A percentile compares a stretch with the other conserved stretches of the same genome.
Evolutionary conservation across 2,888 invertebrate species (phyloP).

Genomic region (Rhaphigaster nebulosa): DNA sequence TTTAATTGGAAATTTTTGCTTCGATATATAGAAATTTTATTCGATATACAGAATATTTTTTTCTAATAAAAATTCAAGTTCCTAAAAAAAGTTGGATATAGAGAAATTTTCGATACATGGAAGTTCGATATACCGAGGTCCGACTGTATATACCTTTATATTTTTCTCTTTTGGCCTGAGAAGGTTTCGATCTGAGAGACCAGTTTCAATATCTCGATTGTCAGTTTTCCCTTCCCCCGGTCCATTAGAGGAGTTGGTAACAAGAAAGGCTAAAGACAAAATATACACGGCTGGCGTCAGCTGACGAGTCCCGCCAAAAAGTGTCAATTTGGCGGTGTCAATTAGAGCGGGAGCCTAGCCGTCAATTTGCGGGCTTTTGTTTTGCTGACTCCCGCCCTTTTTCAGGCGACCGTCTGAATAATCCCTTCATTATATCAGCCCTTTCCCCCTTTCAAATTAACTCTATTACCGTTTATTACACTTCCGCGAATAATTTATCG

Average conservation of each 20-base stretch:
- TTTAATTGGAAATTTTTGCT: too few relatives aligned
- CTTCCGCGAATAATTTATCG: conserved; percentile 15
- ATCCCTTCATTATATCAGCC: conserved; percentile 48
- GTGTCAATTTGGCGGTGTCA: conserved; percentile 56
- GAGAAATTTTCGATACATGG: too few relatives aligned
- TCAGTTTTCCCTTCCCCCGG: background rate
- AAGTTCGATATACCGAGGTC: too few relatives aligned
- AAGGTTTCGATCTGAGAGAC: background rate
- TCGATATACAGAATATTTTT: too few relatives aligned
- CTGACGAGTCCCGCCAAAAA: conserved; percentile 52
- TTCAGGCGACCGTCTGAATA: conserved; percentile 29
- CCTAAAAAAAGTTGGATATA: too few relatives aligned
- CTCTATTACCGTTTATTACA: conserved; percentile 25
- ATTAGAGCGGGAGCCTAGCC: conserved; percentile 42
- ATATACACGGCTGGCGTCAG: conserved; percentile 47
- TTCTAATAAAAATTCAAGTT: too few relatives aligned
- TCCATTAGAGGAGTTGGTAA: background rate
- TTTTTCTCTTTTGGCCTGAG: too few relatives aligned
- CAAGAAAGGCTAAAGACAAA: conserved; percentile 47
- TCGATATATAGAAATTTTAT: too few relatives aligned
- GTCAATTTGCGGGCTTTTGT: conserved; percentile 57
- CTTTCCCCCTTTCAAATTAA: background rate
- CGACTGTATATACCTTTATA: too few relatives aligned
- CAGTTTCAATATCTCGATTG: conserved; percentile 3
- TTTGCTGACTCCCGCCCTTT: conserved; percentile 54